Evolutionary conservation across 2,113 vertebrate species (phyloP).

Genomic region (Camelus bactrianus): DNA sequence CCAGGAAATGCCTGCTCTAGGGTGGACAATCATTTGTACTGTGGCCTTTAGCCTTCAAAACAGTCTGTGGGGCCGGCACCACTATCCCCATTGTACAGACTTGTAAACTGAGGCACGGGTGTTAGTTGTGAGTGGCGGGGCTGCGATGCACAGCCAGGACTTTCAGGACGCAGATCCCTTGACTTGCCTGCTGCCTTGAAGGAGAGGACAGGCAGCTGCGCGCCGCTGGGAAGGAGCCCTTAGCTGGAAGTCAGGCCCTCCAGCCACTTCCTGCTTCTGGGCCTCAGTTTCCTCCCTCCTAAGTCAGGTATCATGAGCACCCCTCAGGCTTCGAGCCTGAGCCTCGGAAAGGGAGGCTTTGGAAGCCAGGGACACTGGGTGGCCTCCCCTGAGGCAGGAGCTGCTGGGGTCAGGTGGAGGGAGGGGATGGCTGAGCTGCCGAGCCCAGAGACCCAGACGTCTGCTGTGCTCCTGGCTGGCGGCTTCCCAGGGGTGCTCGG

Average conservation of each 20-base stretch:
- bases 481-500: constrained; percentile 78
- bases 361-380: background rate
- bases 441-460: constrained; percentile 28
- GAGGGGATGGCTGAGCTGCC: background rate
- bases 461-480: constrained; percentile 65
- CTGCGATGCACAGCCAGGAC: background rate
- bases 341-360: background rate
- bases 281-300: background rate
- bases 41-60: background rate
- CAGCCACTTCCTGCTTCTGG: background rate
- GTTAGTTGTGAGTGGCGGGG: background rate
- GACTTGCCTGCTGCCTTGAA: background rate
- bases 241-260: background rate
- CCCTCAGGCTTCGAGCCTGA: background rate
- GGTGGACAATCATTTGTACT: too few relatives aligned
- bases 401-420: constrained; percentile 46
- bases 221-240: background rate
- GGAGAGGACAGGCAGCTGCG: background rate
- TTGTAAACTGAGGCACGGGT: background rate
- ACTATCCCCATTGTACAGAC: background rate
- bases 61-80: background rate
- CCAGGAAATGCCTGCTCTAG: background rate
- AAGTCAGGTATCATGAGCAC: background rate
- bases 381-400: background rate
- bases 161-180: background rate